Evolutionary conservation across 2,888 invertebrate species (phyloP), one percentile per base, ranked within the genome.

Genomic region (Tridacna gigas): DNA sequence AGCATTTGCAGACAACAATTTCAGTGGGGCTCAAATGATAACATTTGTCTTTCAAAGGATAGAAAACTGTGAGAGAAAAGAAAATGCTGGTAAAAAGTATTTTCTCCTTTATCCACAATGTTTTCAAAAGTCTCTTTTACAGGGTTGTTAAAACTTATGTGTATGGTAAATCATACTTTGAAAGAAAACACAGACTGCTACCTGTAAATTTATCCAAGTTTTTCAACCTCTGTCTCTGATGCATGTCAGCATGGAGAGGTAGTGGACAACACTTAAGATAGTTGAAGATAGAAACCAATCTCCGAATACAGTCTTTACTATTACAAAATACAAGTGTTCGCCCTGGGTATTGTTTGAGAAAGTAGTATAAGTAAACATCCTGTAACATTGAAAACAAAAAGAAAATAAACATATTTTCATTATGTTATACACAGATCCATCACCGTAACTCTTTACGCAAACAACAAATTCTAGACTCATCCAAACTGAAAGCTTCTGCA

Each of bases 301-400:
- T 96, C 91, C 97, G 97, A 0, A 99, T 98, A 94, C 98, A 98
- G 84, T 98, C 98, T 79, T 99, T 99, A 74, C 96, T 96, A 92
- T 96, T 96, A 77, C 95, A 94, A 92, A 99, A 99, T 61, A 99
- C 97, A 56, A 99, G 96, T 0, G 98, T 98, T 74, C 99, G 96
- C 0, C 99, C 99, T 0, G 97, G 97, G 97, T 98, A 96, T 97
- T 98, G 93, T 97, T 98, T 95, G 97, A 94, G 89, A 83, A 96
- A 94, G 91, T 99, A 97, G 94, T 99, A 99, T 1, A 99, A 95
- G 93, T 98, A 98, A 75, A 97, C 96, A 95, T 99, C 99, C 95
- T 99, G 91, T 47, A 89, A 90, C 13, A 25, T 12, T 65, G 13
- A 65, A 4, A 37, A 37, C 2, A 7, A 37, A 56, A 56, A 20